A percentile compares a stretch with the other conserved stretches of the same genome.
Conservation (phyloP, 2,113 vertebrate genomes). For the pig (Sus scrofa) region T2T-Sscrofa CM000813.6:121068501-121069000, state of each 20-base stretch:
- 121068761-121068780: no score
- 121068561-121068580: slow-evolving; percentile 12
- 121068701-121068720: not conserved
- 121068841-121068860: not conserved
- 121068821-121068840: no score
- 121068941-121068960: not conserved
- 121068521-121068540: not conserved
- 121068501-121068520: not conserved
- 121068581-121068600: not conserved
- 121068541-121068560: not conserved
- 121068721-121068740: not conserved
- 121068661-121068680: not conserved
- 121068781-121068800: no score
- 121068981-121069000: not conserved
- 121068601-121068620: not conserved
- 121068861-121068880: not conserved
- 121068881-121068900: not conserved
- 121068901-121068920: not conserved
- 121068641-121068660: not conserved
- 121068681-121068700: not conserved
- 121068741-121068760: no score
- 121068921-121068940: not conserved
- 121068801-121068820: no score
- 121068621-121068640: not conserved
- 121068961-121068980: slow-evolving; percentile 45